Conservation (phyloP, 1,140 invertebrate species). For the Heterodera carotae region DNA sequence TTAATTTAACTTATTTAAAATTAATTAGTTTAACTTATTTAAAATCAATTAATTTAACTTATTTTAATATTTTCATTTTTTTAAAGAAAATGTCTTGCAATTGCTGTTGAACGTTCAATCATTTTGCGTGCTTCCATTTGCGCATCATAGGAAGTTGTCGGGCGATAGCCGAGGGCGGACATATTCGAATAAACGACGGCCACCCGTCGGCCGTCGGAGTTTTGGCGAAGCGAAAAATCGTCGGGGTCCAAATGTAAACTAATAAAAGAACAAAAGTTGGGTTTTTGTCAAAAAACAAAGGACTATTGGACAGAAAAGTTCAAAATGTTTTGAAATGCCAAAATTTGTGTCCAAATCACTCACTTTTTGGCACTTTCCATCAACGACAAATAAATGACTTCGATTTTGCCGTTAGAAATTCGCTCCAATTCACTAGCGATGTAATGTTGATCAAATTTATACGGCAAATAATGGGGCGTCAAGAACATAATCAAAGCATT, state of each 20-base stretch:
- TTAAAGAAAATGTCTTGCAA: no score
- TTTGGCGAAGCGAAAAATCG: background rate
- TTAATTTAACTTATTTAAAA: no score
- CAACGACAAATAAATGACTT: slow-evolving; percentile 75
- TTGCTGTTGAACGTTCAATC: slow-evolving; percentile 83
- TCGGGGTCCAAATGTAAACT: slow-evolving; percentile 65
- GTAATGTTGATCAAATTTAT: slow-evolving; percentile 76
- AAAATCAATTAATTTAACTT: no score
- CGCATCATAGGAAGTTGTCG: slow-evolving; percentile 59
- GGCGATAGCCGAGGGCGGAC: slow-evolving; percentile 85
- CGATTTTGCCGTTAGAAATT: slow-evolving; percentile 68
- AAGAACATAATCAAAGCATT: slow-evolving; percentile 80
- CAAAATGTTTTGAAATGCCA: no score
- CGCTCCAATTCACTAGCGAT: slow-evolving; percentile 81
- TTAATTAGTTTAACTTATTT: no score
- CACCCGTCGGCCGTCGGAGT: background rate
- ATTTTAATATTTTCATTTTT: no score
- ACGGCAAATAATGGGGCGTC: slow-evolving; percentile 76
- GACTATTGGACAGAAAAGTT: no score
- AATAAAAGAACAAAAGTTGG: background rate
- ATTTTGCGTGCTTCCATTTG: slow-evolving; percentile 76
- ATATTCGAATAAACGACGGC: slow-evolving; percentile 74
- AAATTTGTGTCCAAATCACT: background rate
- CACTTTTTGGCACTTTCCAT: slow-evolving; percentile 67
- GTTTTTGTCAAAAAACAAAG: no score